phyloP scores from a whole-genome alignment of 2,888 invertebrate species.

The Erebia palarica region DNA sequence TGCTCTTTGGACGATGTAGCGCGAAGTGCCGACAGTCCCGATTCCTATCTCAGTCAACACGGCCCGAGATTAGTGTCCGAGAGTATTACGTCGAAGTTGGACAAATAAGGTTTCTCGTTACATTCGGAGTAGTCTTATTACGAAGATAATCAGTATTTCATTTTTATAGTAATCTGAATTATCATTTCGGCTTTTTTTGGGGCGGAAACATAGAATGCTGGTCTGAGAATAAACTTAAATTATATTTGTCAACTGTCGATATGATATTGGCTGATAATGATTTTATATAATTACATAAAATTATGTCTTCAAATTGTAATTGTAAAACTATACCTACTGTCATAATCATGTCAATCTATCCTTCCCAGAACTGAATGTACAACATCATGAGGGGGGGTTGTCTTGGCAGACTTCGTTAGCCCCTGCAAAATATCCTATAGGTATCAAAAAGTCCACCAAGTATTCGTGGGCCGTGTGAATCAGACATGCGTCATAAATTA shows the following conservation, averaged over 20 bases:
- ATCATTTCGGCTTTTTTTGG: no score
- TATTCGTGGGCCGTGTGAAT: constrained; percentile 31
- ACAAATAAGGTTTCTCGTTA: constrained; percentile 1
- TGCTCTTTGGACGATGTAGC: constrained; percentile 1
- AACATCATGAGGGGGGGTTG: no score
- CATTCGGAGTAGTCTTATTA: not conserved
- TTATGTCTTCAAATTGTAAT: no score
- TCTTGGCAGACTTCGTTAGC: no score
- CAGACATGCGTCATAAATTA: constrained; percentile 28
- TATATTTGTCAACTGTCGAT: no score
- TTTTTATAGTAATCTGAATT: not conserved
- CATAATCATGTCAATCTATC: no score
- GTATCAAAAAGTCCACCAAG: constrained; percentile 10
- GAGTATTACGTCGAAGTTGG: not conserved
- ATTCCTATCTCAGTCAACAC: constrained; percentile 23
- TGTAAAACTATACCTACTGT: no score
- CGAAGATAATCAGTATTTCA: not conserved
- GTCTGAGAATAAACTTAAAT: no score
- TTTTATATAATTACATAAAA: no score
- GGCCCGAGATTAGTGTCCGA: constrained; percentile 10
- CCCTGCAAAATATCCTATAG: not conserved
- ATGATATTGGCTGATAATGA: no score
- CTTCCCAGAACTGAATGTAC: no score
- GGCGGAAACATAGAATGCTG: no score
- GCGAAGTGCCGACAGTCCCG: constrained; percentile 12